Evolutionary conservation across 2,113 vertebrate genomes (phyloP).

Genomic region (Sula dactylatra): DNA sequence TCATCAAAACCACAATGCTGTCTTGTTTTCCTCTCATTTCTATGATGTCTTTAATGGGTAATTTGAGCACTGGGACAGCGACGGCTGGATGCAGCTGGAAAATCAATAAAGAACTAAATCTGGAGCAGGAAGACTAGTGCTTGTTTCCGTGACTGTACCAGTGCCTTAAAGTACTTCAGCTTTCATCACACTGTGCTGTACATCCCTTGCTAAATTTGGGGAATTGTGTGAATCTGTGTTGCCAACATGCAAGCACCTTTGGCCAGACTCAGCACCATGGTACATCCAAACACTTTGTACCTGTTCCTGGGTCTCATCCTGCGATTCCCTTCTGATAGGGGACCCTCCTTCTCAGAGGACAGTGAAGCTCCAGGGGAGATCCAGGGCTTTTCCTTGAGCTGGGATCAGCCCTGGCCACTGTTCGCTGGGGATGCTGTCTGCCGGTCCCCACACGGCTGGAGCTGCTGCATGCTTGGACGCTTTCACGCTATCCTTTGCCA

Average conservation of each 20-base stretch:
- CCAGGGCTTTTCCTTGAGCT: not conserved
- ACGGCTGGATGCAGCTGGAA: slow-evolving; percentile 5
- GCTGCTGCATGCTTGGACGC: not conserved
- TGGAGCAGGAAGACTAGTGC: not conserved
- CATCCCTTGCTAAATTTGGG: not conserved
- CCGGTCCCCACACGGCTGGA: rapidly evolving
- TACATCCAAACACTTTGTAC: not conserved
- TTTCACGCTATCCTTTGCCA: not conserved
- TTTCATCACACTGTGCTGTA: not conserved
- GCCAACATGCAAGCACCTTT: rapidly evolving
- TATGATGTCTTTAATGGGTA: not conserved
- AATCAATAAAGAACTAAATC: slow-evolving; percentile 31
- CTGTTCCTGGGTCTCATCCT: not conserved
- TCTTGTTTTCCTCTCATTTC: not conserved
- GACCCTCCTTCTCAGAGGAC: not conserved
- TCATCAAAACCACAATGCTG: not conserved
- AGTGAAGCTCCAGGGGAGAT: not conserved
- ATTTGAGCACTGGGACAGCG: not conserved
- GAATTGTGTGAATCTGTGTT: rapidly evolving
- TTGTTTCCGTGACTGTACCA: not conserved
- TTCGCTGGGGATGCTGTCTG: rapidly evolving
- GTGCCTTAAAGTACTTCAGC: not conserved
- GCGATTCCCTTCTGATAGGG: not conserved
- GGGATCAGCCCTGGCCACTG: not conserved
- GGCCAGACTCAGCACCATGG: rapidly evolving